phyloP scores from a whole-genome alignment of 37 sponge, comb jelly and placozoan genomes.

The Halichondria panicea region DNA sequence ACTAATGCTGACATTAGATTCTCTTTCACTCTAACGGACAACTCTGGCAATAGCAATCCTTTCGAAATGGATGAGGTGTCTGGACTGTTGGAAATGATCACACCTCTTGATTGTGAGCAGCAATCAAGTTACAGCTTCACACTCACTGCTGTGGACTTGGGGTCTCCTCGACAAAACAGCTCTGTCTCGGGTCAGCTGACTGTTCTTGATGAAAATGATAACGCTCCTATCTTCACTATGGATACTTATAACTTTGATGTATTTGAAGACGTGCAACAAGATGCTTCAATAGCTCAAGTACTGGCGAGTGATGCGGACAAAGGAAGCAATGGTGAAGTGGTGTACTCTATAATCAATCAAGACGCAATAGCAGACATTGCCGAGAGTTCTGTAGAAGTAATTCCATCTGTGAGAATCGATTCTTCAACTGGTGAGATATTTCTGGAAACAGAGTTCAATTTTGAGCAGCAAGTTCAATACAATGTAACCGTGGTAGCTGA shows the following conservation, averaged over 20 bases:
- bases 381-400: not conserved
- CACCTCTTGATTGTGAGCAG: constrained; percentile 36
- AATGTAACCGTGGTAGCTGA: constrained; percentile 38
- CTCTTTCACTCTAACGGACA: not conserved
- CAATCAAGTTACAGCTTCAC: constrained; percentile 12
- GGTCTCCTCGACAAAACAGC: constrained; percentile 21
- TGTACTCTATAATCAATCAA: constrained; percentile 11
- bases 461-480: constrained; percentile 27
- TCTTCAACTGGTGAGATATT: constrained; percentile 1
- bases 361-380: no score
- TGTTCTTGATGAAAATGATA: constrained; percentile 73
- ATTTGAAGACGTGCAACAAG: not conserved
- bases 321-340: constrained; percentile 53
- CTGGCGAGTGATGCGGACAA: constrained; percentile 53
- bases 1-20: constrained; percentile 20
- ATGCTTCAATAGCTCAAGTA: not conserved
- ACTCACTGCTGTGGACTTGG: constrained; percentile 50
- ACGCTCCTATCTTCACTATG: constrained; percentile 47
- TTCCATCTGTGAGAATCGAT: constrained; percentile 15
- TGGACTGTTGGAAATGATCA: constrained; percentile 23
- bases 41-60: not conserved
- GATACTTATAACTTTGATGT: constrained; percentile 1
- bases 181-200: constrained; percentile 13
- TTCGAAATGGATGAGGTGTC: constrained; percentile 16
- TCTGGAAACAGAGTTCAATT: constrained; percentile 31